Percentiles rank a stretch among this genome's conserved stretches.
phyloP scores from a whole-genome alignment of 92 coral and sea anemone genomes.

The Chrysogorgia sp. region DNA sequence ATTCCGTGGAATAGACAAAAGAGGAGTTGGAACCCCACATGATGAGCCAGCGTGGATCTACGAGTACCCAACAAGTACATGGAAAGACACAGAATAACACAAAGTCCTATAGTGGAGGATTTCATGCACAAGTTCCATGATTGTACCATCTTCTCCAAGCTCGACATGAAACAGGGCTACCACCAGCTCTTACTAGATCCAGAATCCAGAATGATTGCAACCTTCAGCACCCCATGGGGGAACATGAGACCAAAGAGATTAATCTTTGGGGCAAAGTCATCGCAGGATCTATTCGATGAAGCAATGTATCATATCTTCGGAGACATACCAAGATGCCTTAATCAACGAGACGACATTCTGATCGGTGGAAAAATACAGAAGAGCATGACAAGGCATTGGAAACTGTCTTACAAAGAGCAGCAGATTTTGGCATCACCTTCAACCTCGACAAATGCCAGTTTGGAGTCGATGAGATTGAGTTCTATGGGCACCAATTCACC shows the following conservation, averaged over 20 bases:
- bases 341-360: slow-evolving; percentile 64
- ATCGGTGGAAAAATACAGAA: slow-evolving; percentile 45
- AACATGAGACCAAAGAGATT: slow-evolving; percentile 65
- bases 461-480: slow-evolving; percentile 53
- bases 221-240: slow-evolving; percentile 70
- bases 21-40: slow-evolving; percentile 53
- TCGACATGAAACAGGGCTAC: slow-evolving; percentile 66
- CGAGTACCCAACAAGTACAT: slow-evolving; percentile 65
- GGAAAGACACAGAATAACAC: slow-evolving; percentile 69
- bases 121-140: slow-evolving; percentile 68
- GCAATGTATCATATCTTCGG: slow-evolving; percentile 64
- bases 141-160: slow-evolving; percentile 60
- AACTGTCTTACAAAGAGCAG: slow-evolving; percentile 60
- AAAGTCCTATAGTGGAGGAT: slow-evolving; percentile 68
- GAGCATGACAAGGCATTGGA: slow-evolving; percentile 57
- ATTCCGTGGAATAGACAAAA: too few species aligned
- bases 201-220: slow-evolving; percentile 66
- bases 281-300: slow-evolving; percentile 74
- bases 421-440: slow-evolving; percentile 63
- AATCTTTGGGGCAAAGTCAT: slow-evolving; percentile 68
- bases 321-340: slow-evolving; percentile 58
- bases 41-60: slow-evolving; percentile 66
- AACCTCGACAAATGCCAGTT: slow-evolving; percentile 65
- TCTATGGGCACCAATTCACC: slow-evolving; percentile 62
- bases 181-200: slow-evolving; percentile 68